Conservation (phyloP, 2,113 vertebrate species). For the human region GRCh38 chr17:16878001-16878500, state of each 20-base stretch:
- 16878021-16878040: not conserved
- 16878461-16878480: constrained; percentile 27
- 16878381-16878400: constrained; percentile 34
- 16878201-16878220: not conserved
- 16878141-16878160: too few relatives aligned
- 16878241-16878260: not conserved
- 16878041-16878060: not conserved
- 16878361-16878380: not conserved
- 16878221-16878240: not conserved
- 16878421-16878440: not conserved
- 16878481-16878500: not conserved
- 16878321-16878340: accelerated
- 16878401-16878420: not conserved
- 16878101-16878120: too few relatives aligned
- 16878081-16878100: too few relatives aligned
- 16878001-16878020: not conserved
- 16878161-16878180: too few relatives aligned
- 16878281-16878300: too few relatives aligned
- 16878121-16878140: too few relatives aligned
- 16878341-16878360: not conserved
- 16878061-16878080: too few relatives aligned
- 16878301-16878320: not conserved
- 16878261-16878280: not conserved
- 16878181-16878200: too few relatives aligned
- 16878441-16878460: not conserved